Percentiles rank a stretch among this genome's conserved stretches.
These are phyloP conservation scores for Sebastes minor DNA, from an alignment of 2,797 vertebrate genomes.

Conservation along the genomic window DNA sequence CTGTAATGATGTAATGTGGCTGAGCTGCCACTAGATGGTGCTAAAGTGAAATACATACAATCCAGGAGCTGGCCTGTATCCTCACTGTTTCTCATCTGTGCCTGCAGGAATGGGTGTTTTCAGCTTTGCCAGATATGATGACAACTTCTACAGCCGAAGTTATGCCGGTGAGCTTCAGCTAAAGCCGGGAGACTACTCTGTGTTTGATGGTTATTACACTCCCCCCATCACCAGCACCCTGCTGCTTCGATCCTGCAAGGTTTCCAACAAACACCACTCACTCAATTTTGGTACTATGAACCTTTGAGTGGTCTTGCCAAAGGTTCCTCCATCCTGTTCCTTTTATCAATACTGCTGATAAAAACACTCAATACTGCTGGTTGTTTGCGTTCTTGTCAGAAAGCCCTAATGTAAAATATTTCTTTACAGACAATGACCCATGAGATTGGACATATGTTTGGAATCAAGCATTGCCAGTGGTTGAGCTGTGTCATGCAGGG, in stretches of 20 bases:
- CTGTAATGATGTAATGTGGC: not conserved
- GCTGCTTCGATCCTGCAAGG: constrained; percentile 85
- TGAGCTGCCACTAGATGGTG: constrained; percentile 52
- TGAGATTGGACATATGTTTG: constrained; percentile 85
- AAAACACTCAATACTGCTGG: not conserved
- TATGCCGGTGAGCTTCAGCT: constrained; percentile 69
- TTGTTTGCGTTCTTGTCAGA: not conserved
- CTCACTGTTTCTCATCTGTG: not conserved
- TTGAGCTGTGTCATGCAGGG: constrained; percentile 83
- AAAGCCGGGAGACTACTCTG: constrained; percentile 76
- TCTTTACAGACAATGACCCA: constrained; percentile 78
- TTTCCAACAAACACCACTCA: constrained; percentile 30
- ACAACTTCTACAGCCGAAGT: constrained; percentile 79
- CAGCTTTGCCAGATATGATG: constrained; percentile 88
- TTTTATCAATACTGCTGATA: constrained; percentile 1
- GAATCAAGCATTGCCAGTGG: constrained; percentile 82
- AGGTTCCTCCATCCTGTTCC: not conserved
- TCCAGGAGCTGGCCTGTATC: not conserved
- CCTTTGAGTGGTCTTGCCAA: not conserved
- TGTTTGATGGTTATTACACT: constrained; percentile 81
- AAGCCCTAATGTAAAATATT: not conserved
- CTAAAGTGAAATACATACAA: not conserved
- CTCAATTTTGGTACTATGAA: not conserved
- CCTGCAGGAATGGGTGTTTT: constrained; percentile 87
- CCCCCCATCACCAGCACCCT: constrained; percentile 81